phyloP scores from a whole-genome alignment of 2,797 vertebrate species.

The Myotis findleyi region DNA sequence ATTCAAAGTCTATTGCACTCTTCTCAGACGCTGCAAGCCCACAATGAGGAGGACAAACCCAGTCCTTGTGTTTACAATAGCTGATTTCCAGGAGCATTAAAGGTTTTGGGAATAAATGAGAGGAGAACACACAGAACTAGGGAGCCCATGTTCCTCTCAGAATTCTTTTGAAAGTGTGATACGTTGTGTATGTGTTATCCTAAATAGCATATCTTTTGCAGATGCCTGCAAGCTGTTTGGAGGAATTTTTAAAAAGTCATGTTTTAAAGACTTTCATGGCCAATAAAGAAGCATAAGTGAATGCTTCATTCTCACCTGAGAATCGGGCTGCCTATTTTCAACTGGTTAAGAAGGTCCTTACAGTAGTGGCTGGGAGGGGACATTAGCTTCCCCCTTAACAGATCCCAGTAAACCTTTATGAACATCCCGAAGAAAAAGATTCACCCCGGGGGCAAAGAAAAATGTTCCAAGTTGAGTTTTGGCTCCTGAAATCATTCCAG shows the following conservation, averaged over 20 bases:
- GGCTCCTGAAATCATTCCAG: not conserved
- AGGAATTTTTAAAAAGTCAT: not conserved
- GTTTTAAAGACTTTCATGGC: not conserved
- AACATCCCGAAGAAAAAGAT: not conserved
- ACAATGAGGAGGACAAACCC: not conserved
- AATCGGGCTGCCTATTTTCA: not conserved
- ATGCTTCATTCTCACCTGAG: not conserved
- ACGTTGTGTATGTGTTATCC: not conserved
- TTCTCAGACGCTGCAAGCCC: not conserved
- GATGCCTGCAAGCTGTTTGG: not conserved
- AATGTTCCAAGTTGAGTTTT: constrained; percentile 13
- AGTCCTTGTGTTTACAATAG: not conserved
- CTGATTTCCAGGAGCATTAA: not conserved
- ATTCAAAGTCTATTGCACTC: not conserved
- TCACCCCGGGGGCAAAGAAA: not conserved
- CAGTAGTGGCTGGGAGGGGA: not conserved
- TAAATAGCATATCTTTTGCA: constrained; percentile 48
- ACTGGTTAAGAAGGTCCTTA: not conserved
- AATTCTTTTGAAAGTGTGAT: not conserved
- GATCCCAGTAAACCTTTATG: not conserved
- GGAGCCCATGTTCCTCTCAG: not conserved
- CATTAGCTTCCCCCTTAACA: not conserved
- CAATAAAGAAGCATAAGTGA: not conserved
- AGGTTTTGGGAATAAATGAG: not conserved
- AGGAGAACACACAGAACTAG: not conserved